Percentiles rank a stretch among this genome's conserved stretches.
These are phyloP conservation scores for Eutolmus rufibarbis DNA, from an alignment of 2,888 invertebrate species.

Conservation along the genomic window DNA sequence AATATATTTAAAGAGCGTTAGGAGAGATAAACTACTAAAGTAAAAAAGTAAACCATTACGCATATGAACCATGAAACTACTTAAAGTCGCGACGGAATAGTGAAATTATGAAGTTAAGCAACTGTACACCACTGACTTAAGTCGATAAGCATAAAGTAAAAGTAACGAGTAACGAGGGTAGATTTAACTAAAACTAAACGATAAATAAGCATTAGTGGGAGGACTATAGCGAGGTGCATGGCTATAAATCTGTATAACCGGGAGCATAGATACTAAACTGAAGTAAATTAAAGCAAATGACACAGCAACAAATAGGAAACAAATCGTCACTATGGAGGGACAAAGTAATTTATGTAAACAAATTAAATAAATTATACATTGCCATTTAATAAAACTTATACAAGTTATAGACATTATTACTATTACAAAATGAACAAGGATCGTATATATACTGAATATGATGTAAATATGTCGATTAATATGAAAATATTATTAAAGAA, in stretches of 20 bases:
- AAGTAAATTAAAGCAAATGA: neutral
- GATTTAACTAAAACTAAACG: neutral
- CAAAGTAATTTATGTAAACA: conserved; percentile 28
- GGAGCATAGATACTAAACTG: neutral
- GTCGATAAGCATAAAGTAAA: neutral
- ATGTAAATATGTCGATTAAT: conserved; percentile 37
- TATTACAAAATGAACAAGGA: conserved; percentile 28
- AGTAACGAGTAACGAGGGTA: neutral
- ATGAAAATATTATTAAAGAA: conserved; percentile 27
- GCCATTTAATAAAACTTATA: conserved; percentile 30
- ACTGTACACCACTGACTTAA: conserved; percentile 21
- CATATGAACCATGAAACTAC: neutral
- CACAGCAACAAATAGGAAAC: conserved; percentile 3
- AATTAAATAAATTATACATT: conserved; percentile 29
- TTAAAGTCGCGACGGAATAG: neutral
- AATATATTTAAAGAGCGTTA: conserved; percentile 4
- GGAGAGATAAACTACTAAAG: conserved; percentile 11
- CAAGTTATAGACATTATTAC: conserved; percentile 33
- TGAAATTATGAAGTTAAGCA: conserved; percentile 14
- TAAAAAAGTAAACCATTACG: conserved; percentile 9
- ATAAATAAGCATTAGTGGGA: neutral
- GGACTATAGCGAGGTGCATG: neutral
- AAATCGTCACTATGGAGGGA: neutral
- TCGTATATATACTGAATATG: conserved; percentile 24
- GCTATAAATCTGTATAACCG: conserved; percentile 8